Percentiles rank a stretch among this genome's conserved stretches.
phyloP scores from a whole-genome alignment of 2,888 invertebrate species.

The Chorisops tibialis region DNA sequence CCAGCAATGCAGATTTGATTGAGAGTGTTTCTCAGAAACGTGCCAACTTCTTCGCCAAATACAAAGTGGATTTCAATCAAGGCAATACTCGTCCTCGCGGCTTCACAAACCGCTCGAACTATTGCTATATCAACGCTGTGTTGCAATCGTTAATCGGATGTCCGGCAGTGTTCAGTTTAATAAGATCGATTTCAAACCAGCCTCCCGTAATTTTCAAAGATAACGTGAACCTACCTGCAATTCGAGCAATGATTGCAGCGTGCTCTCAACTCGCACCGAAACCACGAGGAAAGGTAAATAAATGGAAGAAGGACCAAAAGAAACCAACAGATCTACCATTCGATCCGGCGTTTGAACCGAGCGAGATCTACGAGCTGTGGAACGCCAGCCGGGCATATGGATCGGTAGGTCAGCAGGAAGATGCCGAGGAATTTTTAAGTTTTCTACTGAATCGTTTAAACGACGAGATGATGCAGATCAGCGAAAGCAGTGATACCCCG shows the following conservation, averaged over 20 bases:
- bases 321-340: conserved; percentile 59
- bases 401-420: conserved; percentile 90
- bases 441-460: conserved; percentile 90
- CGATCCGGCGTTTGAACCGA: conserved; percentile 85
- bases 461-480: conserved; percentile 94
- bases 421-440: conserved; percentile 95
- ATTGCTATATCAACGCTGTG: conserved; percentile 95
- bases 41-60: conserved; percentile 71
- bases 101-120: conserved; percentile 88
- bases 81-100: conserved; percentile 84
- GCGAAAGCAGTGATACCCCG: conserved; percentile 86
- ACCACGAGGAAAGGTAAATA: conserved; percentile 53
- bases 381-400: conserved; percentile 71
- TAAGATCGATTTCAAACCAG: conserved; percentile 72
- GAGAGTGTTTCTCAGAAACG: conserved; percentile 52
- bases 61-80: conserved; percentile 73
- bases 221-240: conserved; percentile 73
- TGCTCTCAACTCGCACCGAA: conserved; percentile 67
- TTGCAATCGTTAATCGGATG: conserved; percentile 91
- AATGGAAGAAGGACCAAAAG: conserved; percentile 49
- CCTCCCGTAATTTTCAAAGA: conserved; percentile 57
- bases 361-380: conserved; percentile 79
- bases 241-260: conserved; percentile 86
- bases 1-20: no score
- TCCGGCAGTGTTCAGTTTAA: conserved; percentile 90